These are phyloP conservation scores for Danio aesculapii DNA, from an alignment of 2,797 vertebrate species.

Conservation along the genomic window DNA sequence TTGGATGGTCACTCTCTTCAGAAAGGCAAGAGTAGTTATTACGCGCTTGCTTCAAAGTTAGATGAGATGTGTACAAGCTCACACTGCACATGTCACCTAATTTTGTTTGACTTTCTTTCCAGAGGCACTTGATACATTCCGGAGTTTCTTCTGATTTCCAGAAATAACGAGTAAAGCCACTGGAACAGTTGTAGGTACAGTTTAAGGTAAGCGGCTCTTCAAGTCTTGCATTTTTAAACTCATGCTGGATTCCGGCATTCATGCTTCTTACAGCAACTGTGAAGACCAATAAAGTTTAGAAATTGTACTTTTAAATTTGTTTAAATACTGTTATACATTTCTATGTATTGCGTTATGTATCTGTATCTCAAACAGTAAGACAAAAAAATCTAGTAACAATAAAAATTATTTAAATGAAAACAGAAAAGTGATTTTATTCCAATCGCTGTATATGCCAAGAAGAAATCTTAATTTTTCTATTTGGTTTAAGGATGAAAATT, in stretches of 20 bases:
- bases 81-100: conserved; percentile 64
- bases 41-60: conserved; percentile 64
- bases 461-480: no score
- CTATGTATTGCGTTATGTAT: no score
- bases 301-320: neutral
- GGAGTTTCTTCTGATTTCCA: conserved; percentile 66
- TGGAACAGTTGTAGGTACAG: conserved; percentile 79
- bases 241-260: neutral
- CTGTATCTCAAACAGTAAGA: no score
- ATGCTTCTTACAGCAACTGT: conserved; percentile 66
- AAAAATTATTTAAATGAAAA: no score
- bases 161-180: conserved; percentile 73
- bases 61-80: conserved; percentile 58
- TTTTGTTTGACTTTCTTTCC: neutral
- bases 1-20: conserved; percentile 58
- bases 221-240: conserved; percentile 60
- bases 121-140: conserved; percentile 35
- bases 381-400: no score
- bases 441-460: no score
- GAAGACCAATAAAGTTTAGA: conserved; percentile 22
- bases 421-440: no score
- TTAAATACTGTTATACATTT: neutral
- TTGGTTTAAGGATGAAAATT: no score
- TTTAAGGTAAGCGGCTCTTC: conserved; percentile 67
- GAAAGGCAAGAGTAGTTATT: conserved; percentile 73